These are phyloP conservation scores for Parnassius mnemosyne DNA, from an alignment of 2,888 invertebrate species.

Conservation along the genomic window DNA sequence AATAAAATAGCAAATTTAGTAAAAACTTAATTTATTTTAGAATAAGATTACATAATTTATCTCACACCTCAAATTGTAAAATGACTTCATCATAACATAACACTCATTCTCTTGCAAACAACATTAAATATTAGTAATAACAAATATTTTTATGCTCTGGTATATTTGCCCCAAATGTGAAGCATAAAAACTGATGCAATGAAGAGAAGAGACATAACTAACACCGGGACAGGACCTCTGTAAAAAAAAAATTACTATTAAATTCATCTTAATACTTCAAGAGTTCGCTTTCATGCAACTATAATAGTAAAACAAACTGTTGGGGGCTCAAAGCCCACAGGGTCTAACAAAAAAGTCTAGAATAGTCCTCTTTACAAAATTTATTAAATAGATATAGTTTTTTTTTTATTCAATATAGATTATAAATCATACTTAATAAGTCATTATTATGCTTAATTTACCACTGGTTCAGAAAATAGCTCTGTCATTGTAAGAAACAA, in stretches of 20 bases:
- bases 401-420: no score
- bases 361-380: no score
- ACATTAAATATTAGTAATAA: conserved; percentile 11
- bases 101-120: conserved; percentile 31
- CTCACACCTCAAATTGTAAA: conserved; percentile 2
- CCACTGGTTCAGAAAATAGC: no score
- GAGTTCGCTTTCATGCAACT: no score
- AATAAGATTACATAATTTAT: conserved; percentile 56
- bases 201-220: conserved; percentile 99
- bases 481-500: no score
- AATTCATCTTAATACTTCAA: no score
- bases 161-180: conserved; percentile 99
- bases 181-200: conserved; percentile 99
- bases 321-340: no score
- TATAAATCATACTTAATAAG: no score
- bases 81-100: conserved; percentile 14
- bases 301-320: no score
- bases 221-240: conserved; percentile 99
- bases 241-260: conserved; percentile 55
- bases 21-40: conserved; percentile 47
- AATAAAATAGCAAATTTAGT: conserved; percentile 26
- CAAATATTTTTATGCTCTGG: conserved; percentile 81
- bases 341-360: no score
- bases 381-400: no score
- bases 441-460: no score